Percentiles rank a stretch among this genome's conserved stretches.
Conservation (phyloP, 2,113 vertebrate genomes). For the Lamprologus sp. region DNA sequence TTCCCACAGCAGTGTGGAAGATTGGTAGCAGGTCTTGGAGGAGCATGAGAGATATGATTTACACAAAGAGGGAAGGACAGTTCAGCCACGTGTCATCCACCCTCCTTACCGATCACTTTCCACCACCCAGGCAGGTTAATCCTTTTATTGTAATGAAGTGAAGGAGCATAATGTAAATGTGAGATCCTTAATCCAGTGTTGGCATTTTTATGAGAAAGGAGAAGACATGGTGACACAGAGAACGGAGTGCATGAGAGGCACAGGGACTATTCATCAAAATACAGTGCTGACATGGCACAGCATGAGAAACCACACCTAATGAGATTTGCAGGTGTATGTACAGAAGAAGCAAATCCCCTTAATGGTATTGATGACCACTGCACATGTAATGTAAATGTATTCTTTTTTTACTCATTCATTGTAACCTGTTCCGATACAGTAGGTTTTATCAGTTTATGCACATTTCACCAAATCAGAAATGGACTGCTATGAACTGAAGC, state of each 20-base stretch:
- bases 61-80: slow-evolving; percentile 38
- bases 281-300: slow-evolving; percentile 37
- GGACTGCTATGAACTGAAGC: not conserved
- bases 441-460: not conserved
- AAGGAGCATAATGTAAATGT: slow-evolving; percentile 52
- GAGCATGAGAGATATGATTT: slow-evolving; percentile 24
- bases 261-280: slow-evolving; percentile 45
- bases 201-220: slow-evolving; percentile 63
- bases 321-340: not conserved
- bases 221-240: slow-evolving; percentile 11
- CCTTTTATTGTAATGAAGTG: slow-evolving; percentile 76
- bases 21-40: slow-evolving; percentile 30
- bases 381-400: not conserved
- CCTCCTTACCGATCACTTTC: slow-evolving; percentile 25
- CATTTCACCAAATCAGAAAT: not conserved
- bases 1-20: slow-evolving; percentile 3
- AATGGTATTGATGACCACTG: not conserved
- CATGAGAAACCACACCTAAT: slow-evolving; percentile 28
- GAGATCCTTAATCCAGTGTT: slow-evolving; percentile 51
- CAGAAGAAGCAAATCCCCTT: not conserved
- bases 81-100: slow-evolving; percentile 14
- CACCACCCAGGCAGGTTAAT: slow-evolving; percentile 60
- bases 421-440: not conserved
- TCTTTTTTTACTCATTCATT: not conserved
- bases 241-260: slow-evolving; percentile 4